A percentile compares a stretch with the other conserved stretches of the same genome.
phyloP scores from a whole-genome alignment of 2,797 vertebrate genomes.

The Lepidocolaptes lacrymiger region DNA sequence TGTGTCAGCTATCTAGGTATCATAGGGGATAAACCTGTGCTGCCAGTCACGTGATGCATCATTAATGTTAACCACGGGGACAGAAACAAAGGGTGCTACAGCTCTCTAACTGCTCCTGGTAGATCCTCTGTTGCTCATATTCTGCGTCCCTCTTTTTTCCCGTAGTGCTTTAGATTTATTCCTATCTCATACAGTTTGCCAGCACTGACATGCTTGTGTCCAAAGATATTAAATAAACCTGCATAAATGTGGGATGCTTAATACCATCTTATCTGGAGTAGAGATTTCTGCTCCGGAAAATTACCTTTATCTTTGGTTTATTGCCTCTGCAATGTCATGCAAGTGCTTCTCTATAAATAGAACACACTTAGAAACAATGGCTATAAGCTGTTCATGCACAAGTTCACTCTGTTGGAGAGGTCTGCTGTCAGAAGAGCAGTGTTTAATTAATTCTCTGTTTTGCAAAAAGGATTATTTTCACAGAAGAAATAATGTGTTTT shows the following conservation, averaged over 20 bases:
- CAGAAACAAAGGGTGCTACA: not conserved
- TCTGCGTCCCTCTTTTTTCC: not conserved
- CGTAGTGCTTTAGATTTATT: not conserved
- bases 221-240: not conserved
- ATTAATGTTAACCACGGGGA: not conserved
- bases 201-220: not conserved
- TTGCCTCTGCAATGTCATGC: not conserved
- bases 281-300: not conserved
- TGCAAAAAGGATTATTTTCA: not conserved
- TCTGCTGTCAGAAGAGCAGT: not conserved
- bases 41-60: not conserved
- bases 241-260: not conserved
- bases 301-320: not conserved
- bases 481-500: not conserved
- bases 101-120: not conserved
- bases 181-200: not conserved
- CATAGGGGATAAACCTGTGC: not conserved
- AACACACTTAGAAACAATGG: not conserved
- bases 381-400: not conserved
- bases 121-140: not conserved
- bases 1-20: not conserved
- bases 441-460: not conserved
- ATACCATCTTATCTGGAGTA: not conserved
- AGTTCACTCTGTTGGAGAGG: not conserved
- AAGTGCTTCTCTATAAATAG: not conserved